Evolutionary conservation across 2,797 vertebrate genomes (phyloP).

Genomic region (Crenuchus spilurus): DNA sequence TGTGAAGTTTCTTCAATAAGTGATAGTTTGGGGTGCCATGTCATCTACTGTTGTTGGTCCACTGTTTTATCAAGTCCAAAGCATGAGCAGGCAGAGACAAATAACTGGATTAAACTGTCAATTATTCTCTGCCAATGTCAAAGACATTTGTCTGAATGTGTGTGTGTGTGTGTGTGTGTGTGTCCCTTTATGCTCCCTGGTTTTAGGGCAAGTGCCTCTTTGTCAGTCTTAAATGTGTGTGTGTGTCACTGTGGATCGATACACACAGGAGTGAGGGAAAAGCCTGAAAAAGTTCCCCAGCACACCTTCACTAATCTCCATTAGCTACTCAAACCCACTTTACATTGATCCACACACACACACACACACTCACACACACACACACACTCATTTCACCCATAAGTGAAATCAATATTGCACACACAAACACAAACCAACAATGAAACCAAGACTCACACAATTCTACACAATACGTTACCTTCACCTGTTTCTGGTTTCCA

Average conservation of each 20-base stretch:
- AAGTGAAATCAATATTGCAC: background rate
- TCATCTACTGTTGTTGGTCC: too few relatives aligned
- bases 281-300: constrained; percentile 61
- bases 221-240: constrained; percentile 25
- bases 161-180: background rate
- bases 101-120: constrained; percentile 9
- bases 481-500: too few relatives aligned
- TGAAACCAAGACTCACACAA: background rate
- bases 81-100: background rate
- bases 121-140: too few relatives aligned
- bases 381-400: background rate
- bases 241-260: constrained; percentile 43
- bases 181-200: background rate
- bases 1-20: too few relatives aligned
- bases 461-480: background rate
- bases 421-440: background rate
- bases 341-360: constrained; percentile 62
- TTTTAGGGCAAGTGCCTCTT: constrained; percentile 10
- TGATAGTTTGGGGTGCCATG: too few relatives aligned
- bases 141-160: background rate
- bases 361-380: constrained; percentile 36
- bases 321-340: constrained; percentile 63
- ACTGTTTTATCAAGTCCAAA: too few relatives aligned
- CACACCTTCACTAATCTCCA: constrained; percentile 59
- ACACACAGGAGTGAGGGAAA: constrained; percentile 42